Conservation (phyloP, 1,140 invertebrate species). For the Schmidtea mediterranea region DNA sequence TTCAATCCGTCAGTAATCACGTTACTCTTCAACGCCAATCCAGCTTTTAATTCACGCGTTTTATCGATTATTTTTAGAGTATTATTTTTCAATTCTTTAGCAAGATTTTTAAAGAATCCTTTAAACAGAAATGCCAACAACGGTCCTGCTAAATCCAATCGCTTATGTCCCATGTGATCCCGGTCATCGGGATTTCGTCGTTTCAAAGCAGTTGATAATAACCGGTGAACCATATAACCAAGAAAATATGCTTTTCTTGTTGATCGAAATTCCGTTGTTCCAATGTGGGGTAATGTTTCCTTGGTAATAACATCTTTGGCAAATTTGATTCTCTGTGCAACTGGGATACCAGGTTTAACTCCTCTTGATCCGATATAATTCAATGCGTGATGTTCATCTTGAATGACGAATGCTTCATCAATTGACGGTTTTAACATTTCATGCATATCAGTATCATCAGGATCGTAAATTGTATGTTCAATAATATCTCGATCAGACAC, state of each 20-base stretch:
- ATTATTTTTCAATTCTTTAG: conserved; percentile 51
- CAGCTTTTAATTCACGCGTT: conserved; percentile 88
- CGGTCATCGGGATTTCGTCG: conserved; percentile 79
- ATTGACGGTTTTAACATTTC: conserved; percentile 95
- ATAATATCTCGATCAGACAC: conserved; percentile 92
- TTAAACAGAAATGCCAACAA: conserved; percentile 75
- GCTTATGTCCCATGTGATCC: conserved; percentile 97
- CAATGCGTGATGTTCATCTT: conserved; percentile 87
- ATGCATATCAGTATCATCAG: conserved; percentile 97
- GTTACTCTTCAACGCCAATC: conserved; percentile 80
- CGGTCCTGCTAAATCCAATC: conserved; percentile 80
- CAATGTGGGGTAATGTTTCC: conserved; percentile 95
- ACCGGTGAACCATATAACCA: conserved; percentile 82
- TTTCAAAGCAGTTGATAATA: conserved; percentile 70
- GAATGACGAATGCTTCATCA: conserved; percentile 95
- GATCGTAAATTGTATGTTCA: conserved; percentile 95
- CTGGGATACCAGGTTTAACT: conserved; percentile 78
- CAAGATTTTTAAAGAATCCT: conserved; percentile 30
- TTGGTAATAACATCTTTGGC: conserved; percentile 93
- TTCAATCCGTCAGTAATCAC: conserved; percentile 90
- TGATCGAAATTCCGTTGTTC: conserved; percentile 92
- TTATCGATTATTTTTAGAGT: conserved; percentile 94
- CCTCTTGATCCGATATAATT: conserved; percentile 92
- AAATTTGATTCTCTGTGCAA: conserved; percentile 93
- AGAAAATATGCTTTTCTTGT: conserved; percentile 87